Conservation (phyloP, 2,888 invertebrate species). For the Limnephilus auricula region DNA sequence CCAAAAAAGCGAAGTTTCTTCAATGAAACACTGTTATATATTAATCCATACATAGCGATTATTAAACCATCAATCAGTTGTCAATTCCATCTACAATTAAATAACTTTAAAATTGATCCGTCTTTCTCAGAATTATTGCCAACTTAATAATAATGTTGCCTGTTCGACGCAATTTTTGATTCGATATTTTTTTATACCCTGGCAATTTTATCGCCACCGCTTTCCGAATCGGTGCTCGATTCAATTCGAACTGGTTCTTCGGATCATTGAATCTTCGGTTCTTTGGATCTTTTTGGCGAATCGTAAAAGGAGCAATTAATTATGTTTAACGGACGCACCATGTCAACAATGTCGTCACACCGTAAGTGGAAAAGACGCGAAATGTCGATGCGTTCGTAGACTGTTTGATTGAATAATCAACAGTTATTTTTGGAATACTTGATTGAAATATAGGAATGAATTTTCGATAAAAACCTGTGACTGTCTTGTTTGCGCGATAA, state of each 20-base stretch:
- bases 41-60: background rate
- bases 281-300: background rate
- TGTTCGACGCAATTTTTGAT: background rate
- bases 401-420: background rate
- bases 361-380: background rate
- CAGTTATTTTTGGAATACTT: background rate
- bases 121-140: background rate
- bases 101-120: background rate
- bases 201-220: background rate
- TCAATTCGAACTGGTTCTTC: background rate
- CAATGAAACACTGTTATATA: background rate
- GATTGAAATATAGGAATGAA: background rate
- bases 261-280: background rate
- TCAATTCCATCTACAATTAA: background rate
- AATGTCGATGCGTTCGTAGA: background rate
- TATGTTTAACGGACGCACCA: background rate
- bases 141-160: slow-evolving; percentile 6
- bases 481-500: too few species aligned
- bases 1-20: background rate
- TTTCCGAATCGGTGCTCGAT: background rate
- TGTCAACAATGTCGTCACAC: slow-evolving; percentile 1
- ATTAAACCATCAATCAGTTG: background rate
- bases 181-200: background rate
- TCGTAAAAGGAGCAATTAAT: slow-evolving; percentile 17
- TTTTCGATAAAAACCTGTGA: too few species aligned